Evolutionary conservation across 2,797 vertebrate species (phyloP).

Genomic region (Coendou prehensilis): DNA sequence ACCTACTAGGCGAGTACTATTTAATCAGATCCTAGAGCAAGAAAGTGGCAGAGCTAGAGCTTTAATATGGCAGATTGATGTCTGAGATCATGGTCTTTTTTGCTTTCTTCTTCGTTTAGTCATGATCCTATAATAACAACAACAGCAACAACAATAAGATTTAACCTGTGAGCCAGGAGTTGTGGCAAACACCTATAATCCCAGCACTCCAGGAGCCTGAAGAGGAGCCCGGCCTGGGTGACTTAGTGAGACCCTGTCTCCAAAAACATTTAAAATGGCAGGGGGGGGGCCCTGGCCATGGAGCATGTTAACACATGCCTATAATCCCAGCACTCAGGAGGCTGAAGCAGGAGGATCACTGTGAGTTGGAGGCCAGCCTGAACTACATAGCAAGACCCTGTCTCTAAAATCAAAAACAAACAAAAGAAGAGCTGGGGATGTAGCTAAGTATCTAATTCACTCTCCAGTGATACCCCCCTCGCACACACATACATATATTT

Average conservation of each 20-base stretch:
- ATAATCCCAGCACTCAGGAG: background rate
- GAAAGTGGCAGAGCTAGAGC: constrained; percentile 27
- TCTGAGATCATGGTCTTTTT: constrained; percentile 35
- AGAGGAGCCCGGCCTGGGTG: background rate
- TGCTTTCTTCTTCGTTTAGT: background rate
- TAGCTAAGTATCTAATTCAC: background rate
- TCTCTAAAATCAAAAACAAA: background rate
- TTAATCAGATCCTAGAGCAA: constrained; percentile 8
- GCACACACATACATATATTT: background rate
- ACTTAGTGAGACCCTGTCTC: background rate
- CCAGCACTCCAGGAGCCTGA: background rate
- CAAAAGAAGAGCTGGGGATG: background rate
- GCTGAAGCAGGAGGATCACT: background rate
- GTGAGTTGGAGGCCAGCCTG: background rate
- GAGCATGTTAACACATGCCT: background rate
- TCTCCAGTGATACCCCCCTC: background rate
- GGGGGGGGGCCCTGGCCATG: too few species aligned
- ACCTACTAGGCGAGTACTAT: background rate
- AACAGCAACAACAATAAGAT: background rate
- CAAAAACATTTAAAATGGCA: background rate
- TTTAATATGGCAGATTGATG: background rate
- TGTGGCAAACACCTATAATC: background rate
- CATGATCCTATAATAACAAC: background rate
- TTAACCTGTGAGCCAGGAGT: background rate
- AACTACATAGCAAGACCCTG: background rate